These are phyloP conservation scores for Exephanes ischioxanthus DNA, from an alignment of 2,888 invertebrate genomes.

Conservation along the genomic window DNA sequence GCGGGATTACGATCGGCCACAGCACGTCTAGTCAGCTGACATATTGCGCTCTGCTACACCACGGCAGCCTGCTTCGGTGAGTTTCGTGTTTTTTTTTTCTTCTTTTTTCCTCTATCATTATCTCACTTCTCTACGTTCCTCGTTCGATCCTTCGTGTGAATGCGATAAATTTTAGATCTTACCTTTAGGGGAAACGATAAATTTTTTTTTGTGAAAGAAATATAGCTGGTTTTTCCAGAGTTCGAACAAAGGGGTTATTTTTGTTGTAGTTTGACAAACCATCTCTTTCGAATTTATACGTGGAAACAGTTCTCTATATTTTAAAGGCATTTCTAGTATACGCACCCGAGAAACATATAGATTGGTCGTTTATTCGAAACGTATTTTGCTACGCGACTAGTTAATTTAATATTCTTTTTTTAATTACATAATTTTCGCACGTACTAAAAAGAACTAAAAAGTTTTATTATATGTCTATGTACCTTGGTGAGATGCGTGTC, in stretches of 20 bases:
- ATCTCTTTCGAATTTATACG: no score
- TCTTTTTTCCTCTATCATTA: conserved; percentile 45
- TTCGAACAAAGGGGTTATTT: not conserved
- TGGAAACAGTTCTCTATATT: no score
- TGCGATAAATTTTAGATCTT: not conserved
- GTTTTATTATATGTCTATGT: not conserved
- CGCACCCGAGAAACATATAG: not conserved
- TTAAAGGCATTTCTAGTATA: no score
- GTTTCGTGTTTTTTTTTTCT: conserved; percentile 68
- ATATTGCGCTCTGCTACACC: conserved; percentile 85
- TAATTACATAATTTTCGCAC: not conserved
- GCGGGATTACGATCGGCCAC: conserved; percentile 83
- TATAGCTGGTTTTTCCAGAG: no score
- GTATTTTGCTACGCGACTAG: no score
- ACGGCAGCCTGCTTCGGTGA: conserved; percentile 83
- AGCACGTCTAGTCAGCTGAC: conserved; percentile 85
- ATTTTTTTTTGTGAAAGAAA: not conserved
- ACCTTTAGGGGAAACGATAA: not conserved
- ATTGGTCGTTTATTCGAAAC: not conserved
- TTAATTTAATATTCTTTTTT: not conserved
- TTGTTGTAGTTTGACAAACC: not conserved
- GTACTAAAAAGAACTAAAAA: not conserved
- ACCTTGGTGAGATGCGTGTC: conserved; percentile 48
- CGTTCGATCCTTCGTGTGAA: not conserved
- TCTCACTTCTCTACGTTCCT: conserved; percentile 10